phyloP scores from a whole-genome alignment of 2,113 vertebrate genomes.

The Pollachius pollachius region DNA sequence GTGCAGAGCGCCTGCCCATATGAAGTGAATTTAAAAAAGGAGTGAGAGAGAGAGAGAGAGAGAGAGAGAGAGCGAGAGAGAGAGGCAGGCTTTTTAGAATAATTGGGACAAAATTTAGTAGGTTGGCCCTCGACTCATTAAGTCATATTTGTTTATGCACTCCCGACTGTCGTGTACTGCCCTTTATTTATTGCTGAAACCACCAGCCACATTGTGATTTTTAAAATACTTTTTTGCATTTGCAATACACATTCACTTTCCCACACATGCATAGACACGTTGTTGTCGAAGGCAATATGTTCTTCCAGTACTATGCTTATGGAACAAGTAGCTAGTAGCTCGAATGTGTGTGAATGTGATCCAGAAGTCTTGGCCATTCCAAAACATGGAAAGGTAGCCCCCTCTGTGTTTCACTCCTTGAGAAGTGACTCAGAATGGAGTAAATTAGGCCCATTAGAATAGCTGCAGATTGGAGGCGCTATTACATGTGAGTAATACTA shows the following conservation, averaged over 20 bases:
- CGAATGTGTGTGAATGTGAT: no score
- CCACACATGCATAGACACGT: background rate
- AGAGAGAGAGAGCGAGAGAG: conserved; percentile 35
- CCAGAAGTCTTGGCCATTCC: no score
- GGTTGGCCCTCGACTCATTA: conserved; percentile 20
- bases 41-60: conserved; percentile 10
- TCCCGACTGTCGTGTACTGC: background rate
- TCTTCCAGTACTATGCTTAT: no score
- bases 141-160: conserved; percentile 21
- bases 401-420: no score
- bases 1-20: conserved; percentile 63
- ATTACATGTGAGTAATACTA: conserved; percentile 51
- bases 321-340: no score
- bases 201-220: background rate
- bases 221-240: background rate
- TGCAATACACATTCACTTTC: background rate
- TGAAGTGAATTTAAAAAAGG: conserved; percentile 61
- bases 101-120: conserved; percentile 29
- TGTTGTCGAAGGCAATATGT: background rate
- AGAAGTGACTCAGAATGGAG: background rate
- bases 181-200: conserved; percentile 1
- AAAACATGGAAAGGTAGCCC: no score
- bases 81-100: conserved; percentile 20
- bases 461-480: conserved; percentile 45
- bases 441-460: conserved; percentile 43